phyloP scores from a whole-genome alignment of 2,113 vertebrate species.

The Myotis yumanensis region DNA sequence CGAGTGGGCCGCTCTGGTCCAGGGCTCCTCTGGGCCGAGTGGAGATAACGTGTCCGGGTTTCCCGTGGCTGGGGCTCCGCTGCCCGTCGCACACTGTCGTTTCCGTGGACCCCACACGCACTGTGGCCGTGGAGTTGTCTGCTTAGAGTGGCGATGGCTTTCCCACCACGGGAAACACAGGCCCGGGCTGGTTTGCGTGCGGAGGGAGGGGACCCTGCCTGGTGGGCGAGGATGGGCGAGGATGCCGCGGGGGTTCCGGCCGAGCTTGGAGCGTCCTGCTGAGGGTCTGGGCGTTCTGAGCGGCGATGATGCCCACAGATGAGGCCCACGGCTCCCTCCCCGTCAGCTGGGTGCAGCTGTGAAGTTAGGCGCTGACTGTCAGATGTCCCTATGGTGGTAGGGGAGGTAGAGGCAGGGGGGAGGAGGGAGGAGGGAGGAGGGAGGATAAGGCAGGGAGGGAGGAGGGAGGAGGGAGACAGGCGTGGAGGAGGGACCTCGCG shows the following conservation, averaged over 20 bases:
- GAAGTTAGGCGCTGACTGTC: neutral
- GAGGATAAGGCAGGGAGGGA: no score
- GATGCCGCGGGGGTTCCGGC: neutral
- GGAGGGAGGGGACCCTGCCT: neutral
- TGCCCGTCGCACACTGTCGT: no score
- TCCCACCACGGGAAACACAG: no score
- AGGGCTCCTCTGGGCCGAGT: no score
- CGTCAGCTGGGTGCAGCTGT: neutral
- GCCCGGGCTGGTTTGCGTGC: rapidly evolving
- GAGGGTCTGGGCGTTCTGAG: neutral
- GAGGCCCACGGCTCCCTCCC: neutral
- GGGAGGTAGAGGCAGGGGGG: no score
- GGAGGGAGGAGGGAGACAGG: no score
- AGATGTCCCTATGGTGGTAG: neutral
- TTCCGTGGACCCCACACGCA: no score
- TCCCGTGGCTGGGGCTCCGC: no score
- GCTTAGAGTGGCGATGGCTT: neutral
- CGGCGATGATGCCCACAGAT: neutral
- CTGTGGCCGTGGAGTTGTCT: neutral
- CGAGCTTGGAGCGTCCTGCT: neutral
- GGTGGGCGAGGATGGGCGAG: rapidly evolving
- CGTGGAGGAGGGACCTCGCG: no score
- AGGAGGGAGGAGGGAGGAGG: no score
- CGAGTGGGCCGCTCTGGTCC: no score
- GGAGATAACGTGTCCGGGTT: no score